Percentiles rank a stretch among this genome's conserved stretches.
Evolutionary conservation across 2,797 vertebrate genomes (phyloP).

Genomic region (Lagocephalus sceleratus): DNA sequence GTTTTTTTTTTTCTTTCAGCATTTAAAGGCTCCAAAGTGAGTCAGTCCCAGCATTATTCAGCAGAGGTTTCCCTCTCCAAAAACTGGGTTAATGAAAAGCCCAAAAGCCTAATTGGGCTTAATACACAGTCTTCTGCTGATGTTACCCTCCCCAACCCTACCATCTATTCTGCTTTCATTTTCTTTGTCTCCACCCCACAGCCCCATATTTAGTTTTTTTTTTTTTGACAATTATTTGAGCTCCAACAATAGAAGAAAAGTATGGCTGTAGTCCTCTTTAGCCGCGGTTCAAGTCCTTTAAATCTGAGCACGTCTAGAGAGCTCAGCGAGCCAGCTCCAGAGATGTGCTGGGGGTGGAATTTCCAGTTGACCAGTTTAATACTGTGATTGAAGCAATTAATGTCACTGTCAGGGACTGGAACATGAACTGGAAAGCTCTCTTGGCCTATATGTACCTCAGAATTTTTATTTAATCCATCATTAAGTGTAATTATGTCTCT

Average conservation of each 20-base stretch:
- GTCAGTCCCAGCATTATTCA: slow-evolving; percentile 71
- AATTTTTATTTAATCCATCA: slow-evolving; percentile 41
- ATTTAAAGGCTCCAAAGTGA: slow-evolving; percentile 63
- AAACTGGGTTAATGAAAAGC: slow-evolving; percentile 82
- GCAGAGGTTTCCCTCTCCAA: slow-evolving; percentile 72
- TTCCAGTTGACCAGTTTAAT: slow-evolving; percentile 67
- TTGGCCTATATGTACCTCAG: slow-evolving; percentile 10
- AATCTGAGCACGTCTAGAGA: slow-evolving; percentile 32
- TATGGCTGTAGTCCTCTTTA: slow-evolving; percentile 45
- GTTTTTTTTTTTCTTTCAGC: slow-evolving; percentile 37
- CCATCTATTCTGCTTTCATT: slow-evolving; percentile 60
- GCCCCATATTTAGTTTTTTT: slow-evolving; percentile 36
- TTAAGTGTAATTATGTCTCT: slow-evolving; percentile 37
- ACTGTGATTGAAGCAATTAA: slow-evolving; percentile 62
- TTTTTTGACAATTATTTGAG: slow-evolving; percentile 56
- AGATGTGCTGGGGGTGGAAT: slow-evolving; percentile 25
- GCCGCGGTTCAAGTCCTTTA: slow-evolving; percentile 46
- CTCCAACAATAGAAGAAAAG: slow-evolving; percentile 48
- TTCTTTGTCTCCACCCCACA: slow-evolving; percentile 32
- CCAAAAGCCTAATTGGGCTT: slow-evolving; percentile 78
- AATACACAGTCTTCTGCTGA: slow-evolving; percentile 66
- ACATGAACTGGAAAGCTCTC: slow-evolving; percentile 21
- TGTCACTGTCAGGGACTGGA: slow-evolving; percentile 49
- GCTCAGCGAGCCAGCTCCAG: slow-evolving; percentile 32
- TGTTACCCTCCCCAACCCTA: slow-evolving; percentile 50